These are phyloP conservation scores for Xestia ashworthii DNA, from an alignment of 2,888 invertebrate species.

Conservation along the genomic window DNA sequence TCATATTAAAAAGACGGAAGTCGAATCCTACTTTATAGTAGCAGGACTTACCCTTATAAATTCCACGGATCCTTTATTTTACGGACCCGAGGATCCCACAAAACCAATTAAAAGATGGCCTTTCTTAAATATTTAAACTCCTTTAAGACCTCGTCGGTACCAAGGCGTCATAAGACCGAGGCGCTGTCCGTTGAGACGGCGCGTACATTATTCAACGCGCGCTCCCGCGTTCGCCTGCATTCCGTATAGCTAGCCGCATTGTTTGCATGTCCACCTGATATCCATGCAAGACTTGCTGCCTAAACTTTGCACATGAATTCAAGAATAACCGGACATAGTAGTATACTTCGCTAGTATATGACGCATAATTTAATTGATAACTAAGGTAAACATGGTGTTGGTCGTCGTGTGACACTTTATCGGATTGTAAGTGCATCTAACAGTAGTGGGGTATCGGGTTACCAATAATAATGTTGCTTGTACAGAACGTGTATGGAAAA, in stretches of 20 bases:
- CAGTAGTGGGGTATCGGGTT: slow-evolving; percentile 46
- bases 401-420: slow-evolving; percentile 44
- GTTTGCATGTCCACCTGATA: slow-evolving; percentile 80
- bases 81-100: slow-evolving; percentile 48
- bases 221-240: slow-evolving; percentile 76
- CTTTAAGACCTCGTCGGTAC: slow-evolving; percentile 67
- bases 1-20: slow-evolving; percentile 53
- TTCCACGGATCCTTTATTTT: slow-evolving; percentile 58
- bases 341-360: slow-evolving; percentile 49
- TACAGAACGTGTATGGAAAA: slow-evolving; percentile 47
- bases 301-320: slow-evolving; percentile 69
- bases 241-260: slow-evolving; percentile 75
- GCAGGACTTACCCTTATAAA: slow-evolving; percentile 57
- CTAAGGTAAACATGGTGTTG: slow-evolving; percentile 48
- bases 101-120: slow-evolving; percentile 64
- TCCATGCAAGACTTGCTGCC: slow-evolving; percentile 71
- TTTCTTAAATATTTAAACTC: slow-evolving; percentile 67
- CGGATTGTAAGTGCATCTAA: slow-evolving; percentile 47
- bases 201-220: slow-evolving; percentile 85
- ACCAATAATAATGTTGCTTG: slow-evolving; percentile 47
- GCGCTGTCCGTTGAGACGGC: slow-evolving; percentile 73
- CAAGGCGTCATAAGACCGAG: slow-evolving; percentile 74
- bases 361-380: slow-evolving; percentile 57
- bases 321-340: slow-evolving; percentile 66
- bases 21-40: slow-evolving; percentile 47